A percentile compares a stretch with the other conserved stretches of the same genome.
phyloP scores from a whole-genome alignment of 2,888 invertebrate genomes.

The Lathronympha strigana region DNA sequence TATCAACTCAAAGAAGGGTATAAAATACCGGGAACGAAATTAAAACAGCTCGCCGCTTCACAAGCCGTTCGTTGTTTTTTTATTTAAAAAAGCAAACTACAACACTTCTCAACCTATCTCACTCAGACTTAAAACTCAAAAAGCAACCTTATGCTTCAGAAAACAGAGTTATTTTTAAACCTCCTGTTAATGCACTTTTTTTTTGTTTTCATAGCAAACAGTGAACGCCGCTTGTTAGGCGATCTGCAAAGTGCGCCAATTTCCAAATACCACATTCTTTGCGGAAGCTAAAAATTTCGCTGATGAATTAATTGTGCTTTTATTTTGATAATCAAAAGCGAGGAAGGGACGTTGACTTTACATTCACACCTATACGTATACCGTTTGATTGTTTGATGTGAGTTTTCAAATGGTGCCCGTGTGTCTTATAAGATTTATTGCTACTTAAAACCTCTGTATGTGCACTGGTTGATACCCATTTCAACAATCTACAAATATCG shows the following conservation, averaged over 20 bases:
- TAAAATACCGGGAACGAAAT: slow-evolving; percentile 13
- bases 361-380: no score
- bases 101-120: neutral
- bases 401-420: no score
- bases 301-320: neutral
- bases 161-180: neutral
- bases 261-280: slow-evolving; percentile 18
- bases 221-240: slow-evolving; percentile 25
- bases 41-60: neutral
- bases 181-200: neutral
- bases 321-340: neutral
- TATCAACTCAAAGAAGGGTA: neutral
- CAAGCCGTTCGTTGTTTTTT: slow-evolving; percentile 17
- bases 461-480: no score
- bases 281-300: neutral
- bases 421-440: no score
- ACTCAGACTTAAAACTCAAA: neutral
- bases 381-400: no score
- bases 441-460: no score
- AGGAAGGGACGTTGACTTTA: neutral
- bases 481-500: no score
- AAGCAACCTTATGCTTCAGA: neutral
- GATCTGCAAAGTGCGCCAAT: slow-evolving; percentile 18
- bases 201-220: slow-evolving; percentile 22
- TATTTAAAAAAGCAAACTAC: slow-evolving; percentile 22